Conservation (phyloP, 2,113 vertebrate genomes). For the Pachycephala philippinensis region DNA sequence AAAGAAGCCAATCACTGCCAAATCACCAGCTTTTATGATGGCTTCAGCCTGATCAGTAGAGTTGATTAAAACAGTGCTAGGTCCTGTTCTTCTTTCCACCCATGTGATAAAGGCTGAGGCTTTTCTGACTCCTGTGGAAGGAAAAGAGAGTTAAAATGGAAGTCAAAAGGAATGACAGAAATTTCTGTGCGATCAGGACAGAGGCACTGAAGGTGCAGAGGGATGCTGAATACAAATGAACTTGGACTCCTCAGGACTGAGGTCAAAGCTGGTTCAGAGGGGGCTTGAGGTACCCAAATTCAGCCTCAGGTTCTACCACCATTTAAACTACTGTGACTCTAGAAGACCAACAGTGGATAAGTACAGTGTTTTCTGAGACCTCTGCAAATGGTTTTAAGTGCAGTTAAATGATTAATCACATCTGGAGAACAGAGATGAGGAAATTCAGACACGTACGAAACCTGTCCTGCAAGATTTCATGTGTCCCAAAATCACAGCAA, state of each 20-base stretch:
- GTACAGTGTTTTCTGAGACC: not conserved
- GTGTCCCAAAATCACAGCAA: not conserved
- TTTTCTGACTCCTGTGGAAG: conserved; percentile 77
- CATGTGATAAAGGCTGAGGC: conserved; percentile 84
- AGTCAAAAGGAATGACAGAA: not conserved
- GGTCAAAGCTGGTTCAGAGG: not conserved
- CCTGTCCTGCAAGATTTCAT: not conserved
- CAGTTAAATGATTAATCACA: not conserved
- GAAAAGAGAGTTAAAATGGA: not conserved
- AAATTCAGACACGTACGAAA: not conserved
- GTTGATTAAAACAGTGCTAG: conserved; percentile 74
- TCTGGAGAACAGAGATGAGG: not conserved
- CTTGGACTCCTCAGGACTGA: not conserved
- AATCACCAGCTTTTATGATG: conserved; percentile 69
- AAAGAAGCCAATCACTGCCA: conserved; percentile 87
- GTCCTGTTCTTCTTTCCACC: conserved; percentile 84
- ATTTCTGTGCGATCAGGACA: not conserved
- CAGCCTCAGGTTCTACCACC: not conserved
- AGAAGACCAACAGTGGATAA: not conserved
- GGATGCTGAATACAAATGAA: not conserved
- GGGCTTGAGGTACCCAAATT: not conserved
- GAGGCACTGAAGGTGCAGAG: not conserved
- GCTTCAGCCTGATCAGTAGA: conserved; percentile 69
- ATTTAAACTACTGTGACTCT: not conserved
- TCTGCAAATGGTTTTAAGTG: not conserved